Percentiles rank a stretch among this genome's conserved stretches.
Conservation (phyloP, 1,140 invertebrate genomes). For the Pseudomyrmex flavicornis region DNA sequence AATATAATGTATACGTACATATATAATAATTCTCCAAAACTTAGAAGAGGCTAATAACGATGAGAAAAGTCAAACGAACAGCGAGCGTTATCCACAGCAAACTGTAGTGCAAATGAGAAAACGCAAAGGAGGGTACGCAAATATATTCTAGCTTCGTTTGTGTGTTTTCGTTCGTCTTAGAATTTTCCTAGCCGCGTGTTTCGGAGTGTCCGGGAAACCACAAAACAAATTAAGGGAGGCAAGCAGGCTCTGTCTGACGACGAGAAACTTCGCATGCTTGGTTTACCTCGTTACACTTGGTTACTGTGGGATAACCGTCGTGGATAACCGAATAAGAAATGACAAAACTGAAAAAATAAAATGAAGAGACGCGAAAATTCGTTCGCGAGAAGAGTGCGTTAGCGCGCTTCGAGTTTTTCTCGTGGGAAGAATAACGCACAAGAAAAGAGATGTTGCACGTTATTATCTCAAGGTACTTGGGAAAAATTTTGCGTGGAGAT, state of each 20-base stretch:
- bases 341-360: neutral
- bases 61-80: neutral
- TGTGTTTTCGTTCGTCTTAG: slow-evolving; percentile 21
- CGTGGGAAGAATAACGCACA: neutral
- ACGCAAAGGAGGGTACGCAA: neutral
- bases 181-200: neutral
- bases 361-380: neutral
- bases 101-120: slow-evolving; percentile 6
- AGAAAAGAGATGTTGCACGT: neutral
- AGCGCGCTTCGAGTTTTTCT: neutral
- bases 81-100: neutral
- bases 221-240: slow-evolving; percentile 30
- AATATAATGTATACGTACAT: neutral
- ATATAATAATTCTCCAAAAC: slow-evolving; percentile 7
- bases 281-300: slow-evolving; percentile 29
- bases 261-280: slow-evolving; percentile 13
- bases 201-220: neutral
- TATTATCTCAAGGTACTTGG: neutral
- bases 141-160: neutral
- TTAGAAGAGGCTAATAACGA: neutral
- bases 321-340: neutral
- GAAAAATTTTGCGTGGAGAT: neutral
- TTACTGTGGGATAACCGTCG: neutral
- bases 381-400: neutral
- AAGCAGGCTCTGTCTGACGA: neutral